These are phyloP conservation scores for Perizoma affinitatum DNA, from an alignment of 2,888 invertebrate species.

Conservation along the genomic window DNA sequence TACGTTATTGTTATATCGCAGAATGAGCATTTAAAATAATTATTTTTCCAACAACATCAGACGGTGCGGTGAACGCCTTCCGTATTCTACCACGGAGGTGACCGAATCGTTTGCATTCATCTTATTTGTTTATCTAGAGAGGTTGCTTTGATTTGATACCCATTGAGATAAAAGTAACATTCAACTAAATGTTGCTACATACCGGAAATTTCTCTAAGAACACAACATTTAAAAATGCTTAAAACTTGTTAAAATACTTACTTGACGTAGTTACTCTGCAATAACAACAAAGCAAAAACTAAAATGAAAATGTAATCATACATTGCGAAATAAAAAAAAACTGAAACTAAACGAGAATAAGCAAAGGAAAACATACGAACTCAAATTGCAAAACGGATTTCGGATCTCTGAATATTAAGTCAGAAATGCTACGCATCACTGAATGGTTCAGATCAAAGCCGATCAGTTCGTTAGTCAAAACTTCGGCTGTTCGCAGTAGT, in stretches of 20 bases:
- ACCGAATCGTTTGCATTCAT: slow-evolving; percentile 63
- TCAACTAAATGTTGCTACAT: no score
- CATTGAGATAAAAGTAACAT: no score
- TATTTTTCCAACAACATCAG: no score
- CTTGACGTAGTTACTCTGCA: not conserved
- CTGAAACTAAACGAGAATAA: slow-evolving; percentile 3
- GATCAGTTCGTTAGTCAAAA: slow-evolving; percentile 79
- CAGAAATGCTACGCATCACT: slow-evolving; percentile 10
- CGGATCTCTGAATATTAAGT: slow-evolving; percentile 4
- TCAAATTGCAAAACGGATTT: slow-evolving; percentile 38
- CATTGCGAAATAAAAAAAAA: slow-evolving; percentile 10
- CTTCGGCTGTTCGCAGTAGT: slow-evolving; percentile 70
- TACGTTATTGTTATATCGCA: no score
- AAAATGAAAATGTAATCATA: no score
- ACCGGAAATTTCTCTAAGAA: slow-evolving; percentile 7
- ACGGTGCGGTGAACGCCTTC: slow-evolving; percentile 27
- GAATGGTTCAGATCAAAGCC: slow-evolving; percentile 63
- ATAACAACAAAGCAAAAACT: slow-evolving; percentile 4
- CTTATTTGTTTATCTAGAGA: slow-evolving; percentile 52
- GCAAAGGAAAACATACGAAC: slow-evolving; percentile 26
- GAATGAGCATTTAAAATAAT: no score
- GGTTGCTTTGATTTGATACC: slow-evolving; percentile 43
- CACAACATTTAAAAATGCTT: slow-evolving; percentile 6
- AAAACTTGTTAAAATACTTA: slow-evolving; percentile 1
- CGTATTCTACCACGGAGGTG: slow-evolving; percentile 49